These are phyloP conservation scores for Spodoptera exigua DNA, from an alignment of 2,888 invertebrate species.

Conservation along the genomic window DNA sequence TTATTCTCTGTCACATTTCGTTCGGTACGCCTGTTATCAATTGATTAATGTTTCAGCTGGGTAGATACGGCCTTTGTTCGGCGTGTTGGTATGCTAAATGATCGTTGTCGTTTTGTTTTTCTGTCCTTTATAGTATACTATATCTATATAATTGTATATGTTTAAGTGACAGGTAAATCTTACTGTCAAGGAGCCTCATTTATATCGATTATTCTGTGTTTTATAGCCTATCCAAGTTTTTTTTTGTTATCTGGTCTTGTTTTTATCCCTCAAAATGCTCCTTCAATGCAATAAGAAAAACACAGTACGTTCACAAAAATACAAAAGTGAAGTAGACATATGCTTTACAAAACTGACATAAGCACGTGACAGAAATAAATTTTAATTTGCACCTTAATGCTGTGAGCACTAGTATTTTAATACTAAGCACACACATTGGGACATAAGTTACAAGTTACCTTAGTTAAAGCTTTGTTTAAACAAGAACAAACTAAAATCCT, in stretches of 20 bases:
- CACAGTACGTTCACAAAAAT: too few species aligned
- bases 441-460: slow-evolving; percentile 59
- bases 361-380: slow-evolving; percentile 53
- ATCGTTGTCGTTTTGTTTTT: slow-evolving; percentile 22
- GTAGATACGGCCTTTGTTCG: slow-evolving; percentile 41
- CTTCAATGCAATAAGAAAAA: too few species aligned
- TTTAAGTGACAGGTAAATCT: slow-evolving; percentile 7
- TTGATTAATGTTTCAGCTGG: slow-evolving; percentile 56
- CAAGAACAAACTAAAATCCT: slow-evolving; percentile 77
- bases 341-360: slow-evolving; percentile 44
- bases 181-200: background rate
- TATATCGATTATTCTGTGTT: slow-evolving; percentile 5
- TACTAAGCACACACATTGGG: slow-evolving; percentile 68
- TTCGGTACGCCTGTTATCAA: slow-evolving; percentile 50
- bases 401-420: slow-evolving; percentile 63
- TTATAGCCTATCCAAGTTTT: background rate
- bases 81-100: slow-evolving; percentile 47
- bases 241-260: background rate
- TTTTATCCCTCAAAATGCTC: background rate
- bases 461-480: slow-evolving; percentile 65
- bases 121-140: background rate
- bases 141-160: slow-evolving; percentile 10
- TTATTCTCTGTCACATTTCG: slow-evolving; percentile 62
- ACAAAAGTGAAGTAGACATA: slow-evolving; percentile 1
- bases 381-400: slow-evolving; percentile 52